Base-by-base conservation (phyloP, 2,797 vertebrate species). In the Poeciliopsis infans region DNA sequence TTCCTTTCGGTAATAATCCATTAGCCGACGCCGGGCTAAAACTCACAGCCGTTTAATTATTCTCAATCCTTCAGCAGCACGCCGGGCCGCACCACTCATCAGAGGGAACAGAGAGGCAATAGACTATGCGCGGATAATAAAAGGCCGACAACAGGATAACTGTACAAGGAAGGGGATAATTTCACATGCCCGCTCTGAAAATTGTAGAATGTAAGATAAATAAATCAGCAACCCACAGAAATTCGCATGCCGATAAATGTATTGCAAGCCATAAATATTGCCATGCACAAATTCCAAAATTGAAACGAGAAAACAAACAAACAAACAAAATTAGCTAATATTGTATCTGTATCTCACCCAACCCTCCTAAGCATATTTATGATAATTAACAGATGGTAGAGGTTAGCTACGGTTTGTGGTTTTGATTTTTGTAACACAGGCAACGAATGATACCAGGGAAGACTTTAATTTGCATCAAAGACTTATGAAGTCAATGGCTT, bases 31-130 rank as follows among this genome's bases (percentile, higher is more conserved):
- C 90, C 83, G 86, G 90, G 88, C 88, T 93, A 88, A 94, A 94
- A 95, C 94, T 95, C 78, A 86, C 93, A 91, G 90, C 81, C 88
- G 89, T 94, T 95, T 95, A 96, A 96, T 96, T 95, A 95, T 90
- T 91, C 85, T 88, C 88, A 84, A 88, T 91, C 91, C 80, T 85
- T 90, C 92, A 86, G 83, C 89, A 88, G 90, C 85, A 90, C 41
- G 85, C 86, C n/a, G 83, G 87, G 83, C 76, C 68, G 78, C 89
- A 90, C 87, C 89, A 90, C 92, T 92, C 92, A 93, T 93, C 92
- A 92, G 79, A 90, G 75, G 78, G 84, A 90, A 87, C 57, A 49
- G 81, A 80, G 84, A 85, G 33, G 82, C 5, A 20, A 66, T 76
- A 59, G 72, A 51, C 59, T 71, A 86, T 68, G 74, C 57, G 78